phyloP scores from a whole-genome alignment of 1,140 invertebrate species.

The Drosophila pseudoobscura region DNA sequence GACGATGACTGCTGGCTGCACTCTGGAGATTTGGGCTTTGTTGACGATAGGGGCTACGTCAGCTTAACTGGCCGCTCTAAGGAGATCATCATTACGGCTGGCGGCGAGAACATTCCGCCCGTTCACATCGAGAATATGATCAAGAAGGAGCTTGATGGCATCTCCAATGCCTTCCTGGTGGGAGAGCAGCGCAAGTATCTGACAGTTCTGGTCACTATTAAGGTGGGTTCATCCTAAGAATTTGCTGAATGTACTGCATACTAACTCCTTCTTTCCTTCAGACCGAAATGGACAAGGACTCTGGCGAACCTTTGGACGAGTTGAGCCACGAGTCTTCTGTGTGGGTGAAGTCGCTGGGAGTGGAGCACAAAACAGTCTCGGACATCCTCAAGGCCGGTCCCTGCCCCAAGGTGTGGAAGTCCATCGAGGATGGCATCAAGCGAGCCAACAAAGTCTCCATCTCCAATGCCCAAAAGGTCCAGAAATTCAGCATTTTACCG shows the following conservation, averaged over 20 bases:
- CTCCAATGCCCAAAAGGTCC: slow-evolving; percentile 94
- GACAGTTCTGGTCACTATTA: slow-evolving; percentile 92
- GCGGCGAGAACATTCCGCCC: slow-evolving; percentile 96
- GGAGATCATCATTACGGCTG: slow-evolving; percentile 96
- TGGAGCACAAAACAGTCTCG: slow-evolving; percentile 88
- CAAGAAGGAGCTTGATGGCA: slow-evolving; percentile 89
- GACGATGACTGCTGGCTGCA: slow-evolving; percentile 90
- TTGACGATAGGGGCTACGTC: slow-evolving; percentile 90
- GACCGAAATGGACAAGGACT: slow-evolving; percentile 85
- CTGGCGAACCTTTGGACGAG: slow-evolving; percentile 88
- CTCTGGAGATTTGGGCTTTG: slow-evolving; percentile 91
- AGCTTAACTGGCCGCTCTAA: slow-evolving; percentile 94
- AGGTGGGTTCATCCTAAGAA: slow-evolving; percentile 85
- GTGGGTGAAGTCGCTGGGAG: slow-evolving; percentile 90
- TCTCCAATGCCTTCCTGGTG: slow-evolving; percentile 94
- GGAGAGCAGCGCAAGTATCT: slow-evolving; percentile 95
- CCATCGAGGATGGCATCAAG: slow-evolving; percentile 91
- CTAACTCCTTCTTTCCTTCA: slow-evolving; percentile 13
- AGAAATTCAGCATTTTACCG: slow-evolving; percentile 95
- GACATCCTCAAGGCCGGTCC: slow-evolving; percentile 88
- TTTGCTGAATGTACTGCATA: neutral
- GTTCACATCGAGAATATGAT: slow-evolving; percentile 93
- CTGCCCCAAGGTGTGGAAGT: slow-evolving; percentile 86
- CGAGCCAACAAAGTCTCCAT: slow-evolving; percentile 90
- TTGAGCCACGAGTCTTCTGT: slow-evolving; percentile 87